A percentile compares a stretch with the other conserved stretches of the same genome.
Conservation (phyloP, 2,888 invertebrate species). For the Campaea margaritaria region DNA sequence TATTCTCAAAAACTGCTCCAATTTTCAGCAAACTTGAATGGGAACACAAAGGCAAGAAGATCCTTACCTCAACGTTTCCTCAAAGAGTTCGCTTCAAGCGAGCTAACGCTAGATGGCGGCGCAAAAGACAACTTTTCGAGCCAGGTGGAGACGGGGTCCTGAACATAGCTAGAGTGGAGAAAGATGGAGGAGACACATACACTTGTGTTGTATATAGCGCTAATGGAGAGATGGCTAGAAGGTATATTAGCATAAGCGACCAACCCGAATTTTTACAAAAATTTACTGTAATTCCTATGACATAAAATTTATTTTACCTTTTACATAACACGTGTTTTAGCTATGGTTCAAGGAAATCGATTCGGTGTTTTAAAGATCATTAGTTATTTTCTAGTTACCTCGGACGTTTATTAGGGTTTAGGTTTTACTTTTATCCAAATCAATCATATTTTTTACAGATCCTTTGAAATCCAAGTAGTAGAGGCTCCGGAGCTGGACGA, state of each 20-base stretch:
- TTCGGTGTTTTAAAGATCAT: too few relatives aligned
- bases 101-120: conserved; percentile 50
- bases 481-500: conserved; percentile 93
- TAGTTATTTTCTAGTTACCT: too few relatives aligned
- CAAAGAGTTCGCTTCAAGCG: conserved; percentile 68
- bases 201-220: conserved; percentile 92
- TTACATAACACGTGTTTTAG: too few relatives aligned
- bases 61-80: conserved; percentile 63
- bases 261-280: too few relatives aligned
- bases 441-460: conserved; percentile 62
- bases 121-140: conserved; percentile 69
- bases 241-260: conserved; percentile 56
- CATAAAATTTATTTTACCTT: too few relatives aligned
- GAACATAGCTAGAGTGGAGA: conserved; percentile 85
- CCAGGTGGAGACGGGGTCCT: conserved; percentile 83
- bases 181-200: conserved; percentile 90
- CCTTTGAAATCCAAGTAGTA: conserved; percentile 89
- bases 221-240: conserved; percentile 90
- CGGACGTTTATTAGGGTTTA: too few relatives aligned
- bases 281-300: too few relatives aligned
- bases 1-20: background rate
- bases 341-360: too few relatives aligned
- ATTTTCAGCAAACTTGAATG: conserved; percentile 73
- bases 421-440: too few relatives aligned
- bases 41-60: conserved; percentile 77